Evolutionary conservation across 1,140 invertebrate genomes (phyloP), one percentile per base, ranked within the genome.

Genomic region (Drosophila pectinifera): DNA sequence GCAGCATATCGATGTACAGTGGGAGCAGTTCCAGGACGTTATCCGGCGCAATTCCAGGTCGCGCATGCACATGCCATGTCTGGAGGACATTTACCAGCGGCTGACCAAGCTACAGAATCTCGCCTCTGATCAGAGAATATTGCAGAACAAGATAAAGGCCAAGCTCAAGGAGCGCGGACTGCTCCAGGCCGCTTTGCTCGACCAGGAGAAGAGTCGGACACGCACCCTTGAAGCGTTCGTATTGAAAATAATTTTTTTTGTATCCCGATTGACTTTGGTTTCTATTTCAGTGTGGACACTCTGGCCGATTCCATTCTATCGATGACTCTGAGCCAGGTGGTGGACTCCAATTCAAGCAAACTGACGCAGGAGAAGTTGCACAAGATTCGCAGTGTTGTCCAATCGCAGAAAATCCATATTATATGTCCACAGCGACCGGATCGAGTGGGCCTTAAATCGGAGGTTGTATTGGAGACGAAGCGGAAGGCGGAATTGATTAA

Each of bases 11-110:
- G 94, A 95, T 74, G 92, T 93, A 13, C 93, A 95, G 57, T 95
- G 95, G 95, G 93, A 94, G 13, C 93, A 93, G 56, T 93, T 93
- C 77, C 92, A 93, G 75, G 92, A 94, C 59, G 91, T 93, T 53
- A 85, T 93, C 16, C 91, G 92, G 3, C 93, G 93, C 59, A 93
- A 93, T 39, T 84, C 81, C 31, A 93, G 90, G 41, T 89, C 92
- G 14, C 92, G 90, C 62, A 91, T 93, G 83, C 93, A 93, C 78
- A 94, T 95, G 73, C 94, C 94, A 3, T 94, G 94, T 2, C 80
- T 95, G 67, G 95, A 96, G 81, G 93, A 94, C 26, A 94, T 96
- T 5, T 96, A 95, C 89, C 94, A 95, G 83, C 93, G 94, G 0
- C 92, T 96, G 64, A 94, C 95, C 10, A 93, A 93, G 34, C 94